These are phyloP conservation scores for Brotula barbata DNA, from an alignment of 2,797 vertebrate genomes.

Conservation along the genomic window DNA sequence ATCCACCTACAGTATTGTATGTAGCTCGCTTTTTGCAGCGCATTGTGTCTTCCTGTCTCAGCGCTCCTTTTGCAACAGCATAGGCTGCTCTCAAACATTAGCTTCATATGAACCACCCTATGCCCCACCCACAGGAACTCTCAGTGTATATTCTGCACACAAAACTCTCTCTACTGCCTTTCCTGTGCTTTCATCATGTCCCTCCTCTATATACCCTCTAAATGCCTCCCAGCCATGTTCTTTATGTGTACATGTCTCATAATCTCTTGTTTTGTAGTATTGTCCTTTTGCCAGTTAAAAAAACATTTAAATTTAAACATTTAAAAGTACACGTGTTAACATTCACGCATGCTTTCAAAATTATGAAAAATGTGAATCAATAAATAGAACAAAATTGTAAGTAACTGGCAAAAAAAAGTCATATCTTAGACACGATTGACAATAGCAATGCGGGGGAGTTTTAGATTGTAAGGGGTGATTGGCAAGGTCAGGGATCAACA, in stretches of 20 bases:
- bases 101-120: slow-evolving; percentile 50
- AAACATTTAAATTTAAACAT: no score
- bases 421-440: no score
- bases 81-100: slow-evolving; percentile 25
- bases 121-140: slow-evolving; percentile 48
- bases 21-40: slow-evolving; percentile 33
- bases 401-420: no score
- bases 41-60: slow-evolving; percentile 44
- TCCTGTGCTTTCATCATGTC: background rate
- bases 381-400: no score
- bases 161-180: background rate
- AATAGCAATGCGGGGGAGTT: no score
- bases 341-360: no score
- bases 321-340: no score
- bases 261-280: no score
- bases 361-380: no score
- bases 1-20: slow-evolving; percentile 17
- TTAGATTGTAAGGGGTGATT: no score
- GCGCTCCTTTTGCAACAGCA: slow-evolving; percentile 28
- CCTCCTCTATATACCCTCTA: background rate
- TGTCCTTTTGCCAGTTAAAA: no score
- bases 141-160: background rate
- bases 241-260: background rate
- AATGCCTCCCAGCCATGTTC: background rate
- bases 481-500: no score